Conservation (phyloP, 1,140 invertebrate genomes). For the Hypothenemus hampei region DNA sequence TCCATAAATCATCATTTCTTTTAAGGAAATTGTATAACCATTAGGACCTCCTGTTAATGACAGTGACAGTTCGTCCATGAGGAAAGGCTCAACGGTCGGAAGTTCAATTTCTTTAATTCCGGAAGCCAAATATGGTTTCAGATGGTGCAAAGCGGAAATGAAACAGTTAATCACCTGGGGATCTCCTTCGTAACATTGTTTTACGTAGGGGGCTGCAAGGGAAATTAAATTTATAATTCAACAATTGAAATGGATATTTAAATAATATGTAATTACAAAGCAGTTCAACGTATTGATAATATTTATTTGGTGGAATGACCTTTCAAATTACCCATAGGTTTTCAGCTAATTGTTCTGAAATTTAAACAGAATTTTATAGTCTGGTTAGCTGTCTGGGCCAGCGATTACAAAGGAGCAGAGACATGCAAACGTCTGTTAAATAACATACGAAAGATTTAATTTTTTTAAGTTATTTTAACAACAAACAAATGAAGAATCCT, state of each 20-base stretch:
- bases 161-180: conserved; percentile 60
- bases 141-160: conserved; percentile 56
- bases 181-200: conserved; percentile 61
- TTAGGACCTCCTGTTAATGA: conserved; percentile 64
- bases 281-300: too few relatives aligned
- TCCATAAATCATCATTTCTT: conserved; percentile 62
- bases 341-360: too few relatives aligned
- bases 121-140: conserved; percentile 58
- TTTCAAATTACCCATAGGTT: too few relatives aligned
- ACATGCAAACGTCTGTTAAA: too few relatives aligned
- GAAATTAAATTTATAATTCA: background rate
- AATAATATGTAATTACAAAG: too few relatives aligned
- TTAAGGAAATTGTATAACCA: conserved; percentile 64
- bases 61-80: conserved; percentile 62
- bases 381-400: too few relatives aligned
- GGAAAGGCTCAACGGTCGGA: conserved; percentile 65
- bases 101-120: conserved; percentile 67
- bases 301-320: too few relatives aligned
- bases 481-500: background rate
- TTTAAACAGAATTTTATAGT: background rate
- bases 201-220: conserved; percentile 62
- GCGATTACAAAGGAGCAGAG: too few relatives aligned
- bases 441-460: too few relatives aligned
- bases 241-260: too few relatives aligned
- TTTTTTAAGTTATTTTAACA: too few relatives aligned